Percentiles rank a stretch among this genome's conserved stretches.
Evolutionary conservation across 2,113 vertebrate genomes (phyloP).

Genomic region (Heloderma charlesbogerti): DNA sequence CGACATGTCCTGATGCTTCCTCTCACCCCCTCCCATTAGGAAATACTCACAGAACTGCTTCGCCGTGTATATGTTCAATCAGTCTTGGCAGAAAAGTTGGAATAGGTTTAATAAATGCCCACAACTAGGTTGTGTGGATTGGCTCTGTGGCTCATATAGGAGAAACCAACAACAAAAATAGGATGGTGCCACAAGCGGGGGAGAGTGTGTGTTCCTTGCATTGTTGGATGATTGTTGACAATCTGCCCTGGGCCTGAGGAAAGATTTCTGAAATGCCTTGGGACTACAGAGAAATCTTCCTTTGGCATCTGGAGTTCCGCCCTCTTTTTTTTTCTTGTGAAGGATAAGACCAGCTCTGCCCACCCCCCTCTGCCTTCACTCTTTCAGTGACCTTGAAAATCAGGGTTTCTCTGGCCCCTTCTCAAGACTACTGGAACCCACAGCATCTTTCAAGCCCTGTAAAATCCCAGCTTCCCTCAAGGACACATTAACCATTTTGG

Average conservation of each 20-base stretch:
- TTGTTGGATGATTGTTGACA: too few relatives aligned
- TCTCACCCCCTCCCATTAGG: not conserved
- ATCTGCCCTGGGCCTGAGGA: too few relatives aligned
- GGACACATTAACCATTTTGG: not conserved
- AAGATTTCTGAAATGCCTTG: too few relatives aligned
- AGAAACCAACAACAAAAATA: too few relatives aligned
- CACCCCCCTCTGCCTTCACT: not conserved
- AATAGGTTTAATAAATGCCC: not conserved
- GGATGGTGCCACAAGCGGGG: too few relatives aligned
- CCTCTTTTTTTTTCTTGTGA: too few relatives aligned
- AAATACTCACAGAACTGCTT: not conserved
- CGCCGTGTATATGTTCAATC: not conserved
- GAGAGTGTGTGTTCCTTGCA: too few relatives aligned
- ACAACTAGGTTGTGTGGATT: not conserved
- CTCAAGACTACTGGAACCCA: not conserved
- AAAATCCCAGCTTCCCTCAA: not conserved
- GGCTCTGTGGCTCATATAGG: not conserved
- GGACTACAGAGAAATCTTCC: too few relatives aligned
- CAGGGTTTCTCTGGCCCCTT: not conserved
- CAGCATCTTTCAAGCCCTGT: not conserved
- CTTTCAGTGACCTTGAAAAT: not conserved
- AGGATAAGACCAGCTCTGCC: not conserved
- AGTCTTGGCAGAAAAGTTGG: not conserved
- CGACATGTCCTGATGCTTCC: not conserved
- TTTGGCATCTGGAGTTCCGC: too few relatives aligned